Evolutionary conservation across 2,113 vertebrate species (phyloP).

Genomic region (Pimephales promelas): DNA sequence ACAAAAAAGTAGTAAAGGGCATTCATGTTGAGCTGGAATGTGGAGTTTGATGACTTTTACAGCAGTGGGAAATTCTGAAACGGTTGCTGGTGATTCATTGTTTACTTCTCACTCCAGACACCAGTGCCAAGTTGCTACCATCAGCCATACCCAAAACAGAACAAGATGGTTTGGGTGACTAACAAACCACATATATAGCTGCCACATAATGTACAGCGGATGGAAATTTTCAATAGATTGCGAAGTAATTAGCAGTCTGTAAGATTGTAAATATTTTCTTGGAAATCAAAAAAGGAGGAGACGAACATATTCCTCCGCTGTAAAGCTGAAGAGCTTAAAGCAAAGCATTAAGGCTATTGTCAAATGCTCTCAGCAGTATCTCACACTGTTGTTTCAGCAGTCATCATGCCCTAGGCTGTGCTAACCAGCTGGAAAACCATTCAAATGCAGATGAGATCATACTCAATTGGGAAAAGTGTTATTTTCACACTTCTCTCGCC

Average conservation of each 20-base stretch:
- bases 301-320: neutral
- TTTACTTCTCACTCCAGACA: constrained; percentile 42
- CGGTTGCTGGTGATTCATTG: constrained; percentile 48
- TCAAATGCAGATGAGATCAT: constrained; percentile 48
- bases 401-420: constrained; percentile 32
- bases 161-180: constrained; percentile 32
- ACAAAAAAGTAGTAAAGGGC: constrained; percentile 12
- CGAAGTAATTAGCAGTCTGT: constrained; percentile 40
- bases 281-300: neutral
- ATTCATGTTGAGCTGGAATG: neutral
- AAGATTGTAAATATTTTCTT: constrained; percentile 4
- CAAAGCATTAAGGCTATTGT: constrained; percentile 46
- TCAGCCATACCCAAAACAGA: constrained; percentile 35
- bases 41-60: constrained; percentile 30
- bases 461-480: constrained; percentile 41
- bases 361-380: constrained; percentile 44
- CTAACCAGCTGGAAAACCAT: constrained; percentile 38
- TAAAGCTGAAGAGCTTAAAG: constrained; percentile 27
- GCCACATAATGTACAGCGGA: constrained; percentile 19
- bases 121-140: constrained; percentile 30
- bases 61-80: constrained; percentile 29
- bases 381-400: constrained; percentile 35
- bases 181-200: constrained; percentile 33
- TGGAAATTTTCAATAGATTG: constrained; percentile 16
- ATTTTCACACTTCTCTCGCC: constrained; percentile 30